Base-by-base conservation (phyloP, 2,113 vertebrate species). In the Lepidothrix coronata region DNA sequence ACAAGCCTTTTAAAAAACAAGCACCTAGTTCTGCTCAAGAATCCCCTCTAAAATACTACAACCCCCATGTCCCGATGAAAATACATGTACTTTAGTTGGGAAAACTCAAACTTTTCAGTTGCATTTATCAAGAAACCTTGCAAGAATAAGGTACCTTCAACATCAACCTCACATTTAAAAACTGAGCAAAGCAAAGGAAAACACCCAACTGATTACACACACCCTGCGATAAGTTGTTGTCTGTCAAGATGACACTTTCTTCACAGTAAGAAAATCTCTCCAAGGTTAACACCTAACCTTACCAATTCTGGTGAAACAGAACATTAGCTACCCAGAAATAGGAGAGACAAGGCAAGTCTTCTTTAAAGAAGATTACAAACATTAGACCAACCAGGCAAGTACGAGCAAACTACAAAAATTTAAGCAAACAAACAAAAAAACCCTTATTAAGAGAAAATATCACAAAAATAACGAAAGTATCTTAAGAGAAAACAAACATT, bases 201-300 rank as follows among this genome's bases (percentile, higher is more conserved):
- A 41, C 55, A 5, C 0, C 6, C 30, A 44, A 33, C 31, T 43
- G 10, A 77, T n/a, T 16, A 33, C 6, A 62, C 1, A 1, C 11
- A 74, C 22, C 11, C 46, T 54, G 41, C 31, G 41, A 62, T 22
- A 83, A 86, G 44, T 0, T 77, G 37, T 5, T 62, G 43, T 35
- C 27, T 68, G 12, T 33, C 59, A 75, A 76, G 31, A 16, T 9
- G 14, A 57, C 9, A 22, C 11, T 31, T 59, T 41, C 28, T n/a
- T 72, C 48, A 44, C 25, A 89, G 52, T 35, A 87, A 65, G 6
- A 23, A 85, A 78, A 46, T 49, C 21, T 75, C 27, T 37, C 33
- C 25, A 12, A 75, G 67, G 28, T 4, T 27, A 3, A 61, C 2
- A n/a, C 0, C 13, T 6, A 61, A 83, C 9, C 35, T 63, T 62